Base-by-base conservation (phyloP, 2,888 invertebrate genomes). In the Mythimna pallens region DNA sequence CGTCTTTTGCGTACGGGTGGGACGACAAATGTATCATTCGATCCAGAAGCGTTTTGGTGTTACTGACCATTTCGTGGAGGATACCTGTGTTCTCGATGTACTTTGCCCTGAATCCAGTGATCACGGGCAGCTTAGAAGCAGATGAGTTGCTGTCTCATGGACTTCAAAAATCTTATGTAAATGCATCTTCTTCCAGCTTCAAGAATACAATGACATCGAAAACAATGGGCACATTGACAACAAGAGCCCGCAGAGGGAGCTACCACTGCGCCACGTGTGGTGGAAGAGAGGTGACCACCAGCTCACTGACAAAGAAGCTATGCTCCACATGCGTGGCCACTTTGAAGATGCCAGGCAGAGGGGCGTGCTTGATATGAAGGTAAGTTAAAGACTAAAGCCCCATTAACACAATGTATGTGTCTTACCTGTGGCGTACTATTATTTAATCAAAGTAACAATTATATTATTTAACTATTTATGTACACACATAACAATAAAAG, bases 171-270 rank as follows among this genome's bases (percentile, higher is more conserved):
- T 58, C 34, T 20, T 36, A 52, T 20, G 10, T 20, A 22, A 34
- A 40, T 14, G 14, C 12, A 9, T 3, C 0, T 67, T 50, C 4
- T 92, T 91, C 6, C 89, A 97, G 97, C 85, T 97, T 54, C 95
- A 96, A 86, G 97, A 97, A 86, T 97, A 97, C 88, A 94, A 97
- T 71, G 97, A 97, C 86, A 70, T 95, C 3, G 92, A 96, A 36
- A 97, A 97, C 88, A 93, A 92, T 0, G 97, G 95, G 0, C 84
- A 89, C 69, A 89, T 93, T 7, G 89, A 90, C 58, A 90, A 92
- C 68, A 83, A 84, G 12, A 87, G 87, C 30, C 91, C 94, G 3
- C 91, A 94, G 30, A 91, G 89, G n/a, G 81, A 86, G 52, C 89
- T 91, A 57, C 74, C 90, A 0, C 79, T 95, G 14, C 80, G 78